Base-by-base conservation (phyloP, 2,888 invertebrate species). In the Morinoia aosen region DNA sequence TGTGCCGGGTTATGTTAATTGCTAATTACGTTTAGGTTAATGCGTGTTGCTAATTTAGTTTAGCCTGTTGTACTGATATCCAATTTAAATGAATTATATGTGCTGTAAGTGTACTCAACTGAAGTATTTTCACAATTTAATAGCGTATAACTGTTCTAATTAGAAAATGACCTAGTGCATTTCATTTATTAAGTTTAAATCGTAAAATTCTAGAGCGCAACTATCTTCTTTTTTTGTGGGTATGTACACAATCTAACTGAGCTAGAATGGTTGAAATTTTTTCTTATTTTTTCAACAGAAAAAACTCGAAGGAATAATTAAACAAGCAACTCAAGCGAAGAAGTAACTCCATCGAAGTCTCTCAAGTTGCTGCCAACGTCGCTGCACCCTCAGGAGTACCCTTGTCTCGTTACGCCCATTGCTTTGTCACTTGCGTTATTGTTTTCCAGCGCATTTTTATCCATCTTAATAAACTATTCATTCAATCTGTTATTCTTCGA, bases 251-350 rank as follows among this genome's bases (percentile, higher is more conserved):
- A 61, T 48, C 48, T 48, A 48, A 48, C 5, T 48, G 48, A 48
- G 48, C 48, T 48, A 48, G 48, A 48, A 48, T 48, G 48, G 5
- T 48, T 48, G 33, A 16, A 33, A 3, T 33, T 90, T 90, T 39
- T 90, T 90, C 56, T 57, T 19, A 57, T 48, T 25, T 14, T 58
- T 76, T 95, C 95, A 96, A 3, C 96, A 96, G 96, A 96, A 96
- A 88, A 96, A 96, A 61, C 95, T 96, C 14, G 96, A 96, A 19
- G 96, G 95, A 40, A 96, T 96, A 58, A 96, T 96, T 94, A 96
- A 96, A 57, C 96, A 96, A 95, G 96, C 96, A 40, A 96, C 96
- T 8, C 96, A 96, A 40, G 91, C 96, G 56, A 96, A 96, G 94
- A 96, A 96, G 40, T 90, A 40, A 90, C 10, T 39, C 39, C 40